A percentile compares a stretch with the other conserved stretches of the same genome.
These are phyloP conservation scores for Alviniconcha strummeri DNA, from an alignment of 2,888 invertebrate species.

Conservation along the genomic window DNA sequence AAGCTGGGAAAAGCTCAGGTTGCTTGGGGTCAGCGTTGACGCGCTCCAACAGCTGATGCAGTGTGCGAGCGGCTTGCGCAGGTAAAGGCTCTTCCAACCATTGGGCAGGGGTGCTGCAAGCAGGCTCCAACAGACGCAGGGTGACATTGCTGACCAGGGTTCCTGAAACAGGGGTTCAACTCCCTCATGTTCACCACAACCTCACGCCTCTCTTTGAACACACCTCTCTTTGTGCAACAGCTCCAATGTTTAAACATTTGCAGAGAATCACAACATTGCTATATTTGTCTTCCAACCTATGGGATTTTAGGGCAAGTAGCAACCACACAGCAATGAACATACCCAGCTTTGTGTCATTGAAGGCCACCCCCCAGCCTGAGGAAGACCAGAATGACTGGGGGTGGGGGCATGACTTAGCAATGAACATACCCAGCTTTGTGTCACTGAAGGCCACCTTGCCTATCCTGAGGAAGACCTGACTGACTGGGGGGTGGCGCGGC, in stretches of 20 bases:
- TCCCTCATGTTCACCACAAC: neutral
- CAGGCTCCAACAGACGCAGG: constrained; percentile 84
- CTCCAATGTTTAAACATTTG: no score
- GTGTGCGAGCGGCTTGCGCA: constrained; percentile 80
- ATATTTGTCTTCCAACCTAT: no score
- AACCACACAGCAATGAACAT: neutral
- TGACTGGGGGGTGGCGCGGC: constrained; percentile 79
- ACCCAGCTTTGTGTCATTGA: constrained; percentile 64
- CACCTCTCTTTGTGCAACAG: no score
- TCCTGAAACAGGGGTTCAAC: constrained; percentile 63
- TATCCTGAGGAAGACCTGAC: constrained; percentile 79
- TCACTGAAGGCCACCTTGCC: constrained; percentile 78
- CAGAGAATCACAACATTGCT: no score
- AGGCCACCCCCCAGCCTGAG: constrained; percentile 79
- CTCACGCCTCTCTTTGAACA: no score
- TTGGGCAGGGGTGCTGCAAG: constrained; percentile 84
- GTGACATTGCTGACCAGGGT: constrained; percentile 83
- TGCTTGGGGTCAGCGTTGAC: neutral
- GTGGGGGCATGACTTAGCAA: constrained; percentile 77
- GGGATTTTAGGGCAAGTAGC: no score
- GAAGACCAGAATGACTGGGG: constrained; percentile 80
- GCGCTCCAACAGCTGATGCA: constrained; percentile 76
- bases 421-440: constrained; percentile 7
- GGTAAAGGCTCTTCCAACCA: constrained; percentile 85
- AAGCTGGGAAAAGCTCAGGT: constrained; percentile 77